Conservation (phyloP, 2,797 vertebrate species). For the Sebastes itinus region DNA sequence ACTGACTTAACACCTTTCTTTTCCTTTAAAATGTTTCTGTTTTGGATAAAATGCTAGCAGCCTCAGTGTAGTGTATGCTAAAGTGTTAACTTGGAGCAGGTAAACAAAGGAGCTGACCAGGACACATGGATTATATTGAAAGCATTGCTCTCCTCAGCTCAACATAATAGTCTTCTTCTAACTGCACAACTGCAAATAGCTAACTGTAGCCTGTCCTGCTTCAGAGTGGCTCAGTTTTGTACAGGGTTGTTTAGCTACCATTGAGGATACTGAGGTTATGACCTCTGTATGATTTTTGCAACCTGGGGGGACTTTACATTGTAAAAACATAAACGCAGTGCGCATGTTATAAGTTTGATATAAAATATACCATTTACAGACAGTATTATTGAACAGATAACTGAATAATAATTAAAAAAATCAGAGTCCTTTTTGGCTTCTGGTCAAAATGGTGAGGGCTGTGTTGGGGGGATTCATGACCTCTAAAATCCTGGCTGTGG, state of each 20-base stretch:
- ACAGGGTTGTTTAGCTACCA: neutral
- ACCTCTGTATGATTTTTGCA: neutral
- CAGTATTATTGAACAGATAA: neutral
- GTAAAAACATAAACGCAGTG: neutral
- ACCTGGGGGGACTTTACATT: neutral
- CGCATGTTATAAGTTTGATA: neutral
- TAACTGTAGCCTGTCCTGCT: neutral
- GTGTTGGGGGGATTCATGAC: neutral
- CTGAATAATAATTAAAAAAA: neutral
- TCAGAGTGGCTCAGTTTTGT: neutral
- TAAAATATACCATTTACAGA: neutral
- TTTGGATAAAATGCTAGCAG: neutral
- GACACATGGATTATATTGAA: neutral
- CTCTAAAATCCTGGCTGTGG: constrained; percentile 2
- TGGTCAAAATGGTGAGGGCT: neutral
- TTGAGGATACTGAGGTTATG: neutral
- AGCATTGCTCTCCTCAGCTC: neutral
- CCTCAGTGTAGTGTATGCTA: neutral
- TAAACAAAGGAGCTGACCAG: neutral
- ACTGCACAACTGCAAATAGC: neutral
- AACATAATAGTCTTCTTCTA: neutral
- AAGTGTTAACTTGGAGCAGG: neutral
- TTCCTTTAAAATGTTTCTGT: neutral
- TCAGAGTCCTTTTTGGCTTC: neutral
- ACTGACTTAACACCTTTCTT: neutral